These are phyloP conservation scores for Alectura lathami DNA, from an alignment of 2,113 vertebrate species.

Conservation along the genomic window DNA sequence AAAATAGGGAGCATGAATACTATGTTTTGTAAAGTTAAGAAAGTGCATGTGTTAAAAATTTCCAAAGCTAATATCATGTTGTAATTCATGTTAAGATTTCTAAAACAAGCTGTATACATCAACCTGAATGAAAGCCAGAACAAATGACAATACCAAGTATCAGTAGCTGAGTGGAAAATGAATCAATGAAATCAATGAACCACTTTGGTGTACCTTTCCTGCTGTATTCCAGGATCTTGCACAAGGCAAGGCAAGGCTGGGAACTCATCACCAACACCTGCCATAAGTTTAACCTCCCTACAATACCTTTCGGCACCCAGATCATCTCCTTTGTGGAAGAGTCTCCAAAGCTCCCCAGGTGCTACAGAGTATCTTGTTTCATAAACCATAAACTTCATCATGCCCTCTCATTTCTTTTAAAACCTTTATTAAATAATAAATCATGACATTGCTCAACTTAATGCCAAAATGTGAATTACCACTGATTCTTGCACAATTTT, in stretches of 20 bases:
- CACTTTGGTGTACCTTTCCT: background rate
- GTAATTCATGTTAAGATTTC: background rate
- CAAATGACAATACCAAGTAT: background rate
- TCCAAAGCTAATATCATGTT: background rate
- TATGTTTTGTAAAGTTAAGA: background rate
- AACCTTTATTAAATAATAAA: background rate
- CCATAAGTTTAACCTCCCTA: background rate
- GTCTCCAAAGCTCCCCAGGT: no score
- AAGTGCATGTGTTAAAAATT: background rate
- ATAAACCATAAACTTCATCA: background rate
- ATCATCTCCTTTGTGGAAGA: background rate
- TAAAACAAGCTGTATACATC: background rate
- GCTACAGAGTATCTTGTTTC: background rate
- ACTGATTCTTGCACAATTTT: background rate
- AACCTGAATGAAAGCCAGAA: conserved; percentile 1
- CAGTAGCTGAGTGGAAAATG: background rate
- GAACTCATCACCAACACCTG: background rate
- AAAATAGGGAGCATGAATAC: background rate
- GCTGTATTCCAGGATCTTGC: background rate
- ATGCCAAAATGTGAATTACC: background rate
- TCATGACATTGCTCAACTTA: background rate
- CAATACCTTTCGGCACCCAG: background rate
- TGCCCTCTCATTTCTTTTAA: background rate
- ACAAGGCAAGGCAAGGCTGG: rapidly evolving
- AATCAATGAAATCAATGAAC: no score